Percentiles rank a stretch among this genome's conserved stretches.
Evolutionary conservation across 2,888 invertebrate genomes (phyloP).

Genomic region (Pharmacophagus antenor): DNA sequence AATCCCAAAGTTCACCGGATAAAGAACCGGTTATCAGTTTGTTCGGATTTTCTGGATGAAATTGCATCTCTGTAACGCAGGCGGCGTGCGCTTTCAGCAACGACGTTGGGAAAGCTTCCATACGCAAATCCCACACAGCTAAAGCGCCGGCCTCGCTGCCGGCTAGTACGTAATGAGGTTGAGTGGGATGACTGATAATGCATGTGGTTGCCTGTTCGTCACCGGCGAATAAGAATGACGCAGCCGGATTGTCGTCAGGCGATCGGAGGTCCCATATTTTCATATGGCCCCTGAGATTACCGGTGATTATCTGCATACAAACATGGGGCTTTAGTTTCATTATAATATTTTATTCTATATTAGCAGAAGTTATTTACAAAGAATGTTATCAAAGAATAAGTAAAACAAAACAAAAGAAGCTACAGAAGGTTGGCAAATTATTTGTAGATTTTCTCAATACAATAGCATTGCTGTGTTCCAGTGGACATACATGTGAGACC

Average conservation of each 20-base stretch:
- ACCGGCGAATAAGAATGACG: conserved; percentile 87
- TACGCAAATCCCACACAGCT: conserved; percentile 94
- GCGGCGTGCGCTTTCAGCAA: conserved; percentile 88
- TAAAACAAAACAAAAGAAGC: too few species aligned
- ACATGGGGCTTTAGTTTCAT: neutral
- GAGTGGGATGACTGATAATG: conserved; percentile 91
- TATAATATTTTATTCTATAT: too few species aligned
- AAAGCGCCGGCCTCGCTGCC: conserved; percentile 93
- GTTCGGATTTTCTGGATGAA: conserved; percentile 92
- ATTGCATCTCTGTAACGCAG: conserved; percentile 91
- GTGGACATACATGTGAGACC: too few species aligned
- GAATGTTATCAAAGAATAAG: too few species aligned
- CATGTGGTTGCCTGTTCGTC: conserved; percentile 88
- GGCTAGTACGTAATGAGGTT: conserved; percentile 90
- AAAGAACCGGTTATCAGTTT: conserved; percentile 91
- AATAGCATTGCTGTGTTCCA: too few species aligned
- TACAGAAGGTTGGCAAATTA: too few species aligned
- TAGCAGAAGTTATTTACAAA: too few species aligned
- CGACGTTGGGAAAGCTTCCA: conserved; percentile 90
- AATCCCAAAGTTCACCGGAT: conserved; percentile 89
- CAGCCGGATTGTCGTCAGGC: conserved; percentile 82
- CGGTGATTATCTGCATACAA: conserved; percentile 84
- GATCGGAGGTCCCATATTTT: conserved; percentile 93
- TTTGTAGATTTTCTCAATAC: too few species aligned
- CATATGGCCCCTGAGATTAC: conserved; percentile 93